Evolutionary conservation across 53 echinoderm and acorn worm genomes (phyloP).

Genomic region (Paracentrotus lividus): DNA sequence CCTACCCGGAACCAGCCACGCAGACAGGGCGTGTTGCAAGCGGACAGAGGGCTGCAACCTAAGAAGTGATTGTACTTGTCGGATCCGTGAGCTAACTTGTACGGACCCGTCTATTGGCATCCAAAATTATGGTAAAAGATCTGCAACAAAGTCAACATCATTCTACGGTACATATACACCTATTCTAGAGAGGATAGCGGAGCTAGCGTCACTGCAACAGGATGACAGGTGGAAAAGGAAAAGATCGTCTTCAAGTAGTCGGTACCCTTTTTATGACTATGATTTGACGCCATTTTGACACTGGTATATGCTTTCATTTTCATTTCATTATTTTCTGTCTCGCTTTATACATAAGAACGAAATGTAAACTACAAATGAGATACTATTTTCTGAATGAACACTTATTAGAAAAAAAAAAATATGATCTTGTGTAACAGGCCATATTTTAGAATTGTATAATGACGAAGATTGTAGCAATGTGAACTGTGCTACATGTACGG

Average conservation of each 20-base stretch:
- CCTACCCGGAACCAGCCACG: constrained; percentile 61
- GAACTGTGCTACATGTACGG: neutral
- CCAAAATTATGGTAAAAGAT: constrained; percentile 76
- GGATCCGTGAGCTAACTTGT: constrained; percentile 68
- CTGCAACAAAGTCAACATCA: constrained; percentile 41
- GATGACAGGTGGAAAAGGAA: constrained; percentile 57
- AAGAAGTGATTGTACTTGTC: constrained; percentile 75
- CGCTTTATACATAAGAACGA: constrained; percentile 35
- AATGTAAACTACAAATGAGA: constrained; percentile 51
- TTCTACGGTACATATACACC: constrained; percentile 37
- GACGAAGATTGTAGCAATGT: constrained; percentile 1
- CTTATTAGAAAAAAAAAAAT: neutral
- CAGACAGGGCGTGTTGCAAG: constrained; percentile 76
- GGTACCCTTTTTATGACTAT: constrained; percentile 55
- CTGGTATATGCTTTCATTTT: constrained; percentile 42
- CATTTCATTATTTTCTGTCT: neutral
- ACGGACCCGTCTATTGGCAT: constrained; percentile 75
- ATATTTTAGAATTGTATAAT: constrained; percentile 10
- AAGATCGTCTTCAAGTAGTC: constrained; percentile 30
- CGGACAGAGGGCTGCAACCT: constrained; percentile 76
- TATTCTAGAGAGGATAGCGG: constrained; percentile 55
- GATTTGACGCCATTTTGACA: constrained; percentile 59
- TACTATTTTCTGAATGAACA: constrained; percentile 66
- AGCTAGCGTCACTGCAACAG: constrained; percentile 27
- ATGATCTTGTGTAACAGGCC: constrained; percentile 21